Base-by-base conservation (phyloP, 2,113 vertebrate species). In the Lanius ludovicianus region DNA sequence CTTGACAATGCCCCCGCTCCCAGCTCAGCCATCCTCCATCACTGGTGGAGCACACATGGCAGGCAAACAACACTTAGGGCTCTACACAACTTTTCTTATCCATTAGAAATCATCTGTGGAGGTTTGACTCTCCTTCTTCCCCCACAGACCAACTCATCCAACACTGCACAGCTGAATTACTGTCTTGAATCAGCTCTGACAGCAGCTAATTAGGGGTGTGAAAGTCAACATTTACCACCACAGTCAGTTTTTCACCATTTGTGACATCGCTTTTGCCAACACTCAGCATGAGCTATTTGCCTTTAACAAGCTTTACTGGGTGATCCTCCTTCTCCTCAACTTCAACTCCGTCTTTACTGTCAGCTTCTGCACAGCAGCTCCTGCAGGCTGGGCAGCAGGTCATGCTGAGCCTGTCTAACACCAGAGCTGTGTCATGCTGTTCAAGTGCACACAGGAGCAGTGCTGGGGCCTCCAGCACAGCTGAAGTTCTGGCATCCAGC, bases 21-120 rank as follows among this genome's bases (percentile, higher is more conserved):
- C 39, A 76, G 0, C 9, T 37, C 63, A 63, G 27, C 42, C 7
- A 0, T 16, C 24, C 49, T 62, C 47, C 4, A 0, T n/a, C 62
- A 24, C 41, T 23, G 4, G 11, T 11, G 23, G 44, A 39, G 47
- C 37, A 30, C 41, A 63, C 0, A 0, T 28, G 37, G 50, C 69
- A 77, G 9, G 37, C 22, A 65, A 84, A 75, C 21, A 31, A 2
- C 56, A 15, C 17, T 49, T 37, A 21, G 13, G 22, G 47, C n/a
- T 47, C 56, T 53, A 25, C 47, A 31, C 53, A 60, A 31, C 41
- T n/a, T 77, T 33, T 81, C 13, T 15, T 37, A 33, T 8, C 44
- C 22, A 6, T 69, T 42, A 77, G 67, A 82, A 93, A n/a, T 53
- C 25, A 42, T 25, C 46, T 42, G 9, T 15, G 28, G n/a, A 73